Evolutionary conservation across 2,113 vertebrate species (phyloP).

Genomic region (Syrrhaptes paradoxus): DNA sequence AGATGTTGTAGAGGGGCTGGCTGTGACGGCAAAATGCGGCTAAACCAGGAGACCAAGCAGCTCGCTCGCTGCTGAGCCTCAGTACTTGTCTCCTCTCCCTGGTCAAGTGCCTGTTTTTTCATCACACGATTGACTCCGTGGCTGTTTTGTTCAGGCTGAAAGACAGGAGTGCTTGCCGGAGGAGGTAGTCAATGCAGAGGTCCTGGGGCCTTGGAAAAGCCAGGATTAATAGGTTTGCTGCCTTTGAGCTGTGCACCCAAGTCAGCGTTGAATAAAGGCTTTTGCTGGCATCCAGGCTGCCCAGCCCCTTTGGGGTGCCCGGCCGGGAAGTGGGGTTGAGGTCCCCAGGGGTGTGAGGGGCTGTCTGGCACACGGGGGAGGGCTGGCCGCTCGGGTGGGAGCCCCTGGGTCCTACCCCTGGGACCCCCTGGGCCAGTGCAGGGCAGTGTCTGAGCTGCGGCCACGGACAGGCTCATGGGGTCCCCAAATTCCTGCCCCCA

Average conservation of each 20-base stretch:
- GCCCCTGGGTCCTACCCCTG: too few relatives aligned
- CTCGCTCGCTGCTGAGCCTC: not conserved
- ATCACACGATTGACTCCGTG: not conserved
- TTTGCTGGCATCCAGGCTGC: not conserved
- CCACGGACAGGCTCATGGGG: not conserved
- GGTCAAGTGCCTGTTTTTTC: not conserved
- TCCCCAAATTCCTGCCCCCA: not conserved
- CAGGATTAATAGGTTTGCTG: not conserved
- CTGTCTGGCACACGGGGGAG: too few relatives aligned
- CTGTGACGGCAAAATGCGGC: not conserved
- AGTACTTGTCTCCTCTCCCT: not conserved
- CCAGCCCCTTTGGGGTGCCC: not conserved
- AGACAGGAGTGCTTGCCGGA: not conserved
- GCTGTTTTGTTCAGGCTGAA: not conserved
- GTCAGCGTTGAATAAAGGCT: rapidly evolving
- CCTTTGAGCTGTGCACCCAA: not conserved
- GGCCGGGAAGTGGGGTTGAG: rapidly evolving
- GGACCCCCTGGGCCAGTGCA: too few relatives aligned
- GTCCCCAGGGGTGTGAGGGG: too few relatives aligned
- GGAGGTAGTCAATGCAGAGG: not conserved
- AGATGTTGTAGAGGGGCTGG: rapidly evolving
- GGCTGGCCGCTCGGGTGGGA: not conserved
- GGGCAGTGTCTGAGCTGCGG: not conserved
- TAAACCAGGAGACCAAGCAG: not conserved
- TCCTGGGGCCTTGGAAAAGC: not conserved